phyloP scores from a whole-genome alignment of 2,113 vertebrate genomes.

The Daphoenositta chrysoptera region DNA sequence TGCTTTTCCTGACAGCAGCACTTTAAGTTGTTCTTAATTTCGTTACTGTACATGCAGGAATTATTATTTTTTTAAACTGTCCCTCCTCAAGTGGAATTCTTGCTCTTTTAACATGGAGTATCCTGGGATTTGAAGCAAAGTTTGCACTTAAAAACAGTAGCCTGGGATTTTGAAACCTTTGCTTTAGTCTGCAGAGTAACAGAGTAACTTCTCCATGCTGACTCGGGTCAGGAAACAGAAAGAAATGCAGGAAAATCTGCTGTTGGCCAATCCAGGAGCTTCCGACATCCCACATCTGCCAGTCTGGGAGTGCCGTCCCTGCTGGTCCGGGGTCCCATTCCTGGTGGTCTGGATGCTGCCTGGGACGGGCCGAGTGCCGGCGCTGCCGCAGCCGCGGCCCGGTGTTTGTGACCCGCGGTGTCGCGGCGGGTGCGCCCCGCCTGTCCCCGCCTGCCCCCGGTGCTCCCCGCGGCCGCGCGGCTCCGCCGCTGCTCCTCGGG shows the following conservation, averaged over 20 bases:
- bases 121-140: neutral
- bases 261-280: neutral
- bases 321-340: accelerated
- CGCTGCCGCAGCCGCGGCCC: neutral
- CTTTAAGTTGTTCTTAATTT: neutral
- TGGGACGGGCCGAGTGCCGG: neutral
- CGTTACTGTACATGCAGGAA: neutral
- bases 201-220: neutral
- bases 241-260: neutral
- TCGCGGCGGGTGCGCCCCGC: too few relatives aligned
- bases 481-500: accelerated
- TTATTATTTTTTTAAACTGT: neutral
- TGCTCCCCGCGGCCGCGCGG: accelerated
- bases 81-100: neutral
- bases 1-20: neutral
- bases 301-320: accelerated
- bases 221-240: neutral
- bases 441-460: too few relatives aligned
- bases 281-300: accelerated
- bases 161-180: neutral
- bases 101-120: neutral
- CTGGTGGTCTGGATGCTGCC: neutral
- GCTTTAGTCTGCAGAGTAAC: neutral
- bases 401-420: neutral
- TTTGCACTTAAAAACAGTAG: neutral